Evolutionary conservation across 2,888 invertebrate species (phyloP).

Genomic region (Microdon myrmicae): DNA sequence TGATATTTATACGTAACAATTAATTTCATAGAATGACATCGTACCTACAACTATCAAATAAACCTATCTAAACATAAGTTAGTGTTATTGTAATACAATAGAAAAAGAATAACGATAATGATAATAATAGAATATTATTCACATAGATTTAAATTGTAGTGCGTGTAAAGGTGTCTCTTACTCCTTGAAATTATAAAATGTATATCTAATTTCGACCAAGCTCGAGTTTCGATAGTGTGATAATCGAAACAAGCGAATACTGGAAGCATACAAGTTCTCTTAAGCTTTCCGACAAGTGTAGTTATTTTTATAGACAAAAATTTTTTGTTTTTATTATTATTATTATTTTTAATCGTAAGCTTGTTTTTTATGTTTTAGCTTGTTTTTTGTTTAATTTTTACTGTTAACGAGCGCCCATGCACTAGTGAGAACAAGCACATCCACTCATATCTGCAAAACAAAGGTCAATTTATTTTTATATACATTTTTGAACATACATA

Average conservation of each 20-base stretch:
- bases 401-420: slow-evolving; percentile 1
- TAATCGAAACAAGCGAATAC: slow-evolving; percentile 2
- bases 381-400: slow-evolving; percentile 7
- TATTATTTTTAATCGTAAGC: slow-evolving; percentile 57
- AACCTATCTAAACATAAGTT: slow-evolving; percentile 4
- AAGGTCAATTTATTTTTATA: background rate
- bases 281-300: slow-evolving; percentile 50
- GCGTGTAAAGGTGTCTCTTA: slow-evolving; percentile 24
- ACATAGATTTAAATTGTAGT: slow-evolving; percentile 26
- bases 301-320: slow-evolving; percentile 43
- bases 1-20: slow-evolving; percentile 63
- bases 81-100: too few species aligned
- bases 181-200: background rate
- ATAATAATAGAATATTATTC: slow-evolving; percentile 36
- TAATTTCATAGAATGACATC: slow-evolving; percentile 51
- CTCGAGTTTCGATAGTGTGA: slow-evolving; percentile 44
- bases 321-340: too few species aligned
- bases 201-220: too few species aligned
- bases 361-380: slow-evolving; percentile 24
- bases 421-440: slow-evolving; percentile 49
- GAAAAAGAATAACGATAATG: slow-evolving; percentile 16
- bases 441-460: slow-evolving; percentile 29
- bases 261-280: slow-evolving; percentile 60
- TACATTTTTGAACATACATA: background rate
- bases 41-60: slow-evolving; percentile 51